Base-by-base conservation (phyloP, 2,113 vertebrate species). In the Rhea americana region DNA sequence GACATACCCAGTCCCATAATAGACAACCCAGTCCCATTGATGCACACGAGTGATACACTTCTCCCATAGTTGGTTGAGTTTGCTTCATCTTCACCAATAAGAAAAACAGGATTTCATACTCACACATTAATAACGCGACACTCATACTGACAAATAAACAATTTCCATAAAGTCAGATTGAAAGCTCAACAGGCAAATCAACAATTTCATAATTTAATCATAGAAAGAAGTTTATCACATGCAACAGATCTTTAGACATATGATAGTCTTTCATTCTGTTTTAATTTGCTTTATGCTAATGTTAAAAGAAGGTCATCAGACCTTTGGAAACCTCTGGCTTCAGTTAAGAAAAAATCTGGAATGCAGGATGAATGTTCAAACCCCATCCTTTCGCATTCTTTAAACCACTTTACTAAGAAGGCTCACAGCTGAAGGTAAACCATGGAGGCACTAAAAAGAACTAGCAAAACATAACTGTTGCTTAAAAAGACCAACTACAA, bases 241-340 rank as follows among this genome's bases (percentile, higher is more conserved):
- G 25, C 67, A 51, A 24, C 8, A 91, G 50, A 41, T 17, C 41
- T 87, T 90, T 56, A 87, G 90, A 92, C 30, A 25, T 13, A 21
- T 1, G 5, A 39, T 37, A 18, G 90, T 92, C 19, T 91, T 82
- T n/a, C 61, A 70, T 90, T 91, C 82, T 93, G 75, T 92, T 94
- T 96, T 67, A 90, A 90, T 76, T 81, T 77, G 24, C 63, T 48
- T 85, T 47, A 85, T 39, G 74, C 61, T 90, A 32, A 92, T 75
- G 79, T 84, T 96, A 72, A 96, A 91, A 96, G 58, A 6, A 15
- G 61, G 37, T 41, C 35, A 28, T 78, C 67, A 73, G 94, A 96
- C 73, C 73, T 77, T 65, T 20, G 15, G 37, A 85, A 73, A 48
- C 43, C 74, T 56, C 68, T 76, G 63, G 63, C 55, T 87, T 43